These are phyloP conservation scores for Boloria euphrosyne DNA, from an alignment of 2,888 invertebrate species.

Conservation along the genomic window DNA sequence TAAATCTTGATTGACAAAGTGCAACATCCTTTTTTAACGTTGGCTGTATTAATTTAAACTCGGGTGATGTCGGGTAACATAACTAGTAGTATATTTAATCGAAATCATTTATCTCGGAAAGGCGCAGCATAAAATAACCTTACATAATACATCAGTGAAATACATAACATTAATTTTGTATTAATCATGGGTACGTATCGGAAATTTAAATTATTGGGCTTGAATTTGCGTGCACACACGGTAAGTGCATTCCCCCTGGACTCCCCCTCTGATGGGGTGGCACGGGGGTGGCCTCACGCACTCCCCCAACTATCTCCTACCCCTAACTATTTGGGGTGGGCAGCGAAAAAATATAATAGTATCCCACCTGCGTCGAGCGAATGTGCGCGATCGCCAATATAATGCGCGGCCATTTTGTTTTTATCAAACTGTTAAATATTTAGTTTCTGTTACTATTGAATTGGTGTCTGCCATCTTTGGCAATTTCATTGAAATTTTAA, in stretches of 20 bases:
- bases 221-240: constrained; percentile 79
- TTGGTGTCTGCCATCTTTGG: neutral
- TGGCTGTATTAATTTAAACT: constrained; percentile 12
- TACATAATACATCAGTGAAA: constrained; percentile 40
- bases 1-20: neutral
- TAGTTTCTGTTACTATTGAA: neutral
- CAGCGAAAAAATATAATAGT: constrained; percentile 76
- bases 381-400: constrained; percentile 68
- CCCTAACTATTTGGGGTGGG: constrained; percentile 77
- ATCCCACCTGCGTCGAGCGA: constrained; percentile 76
- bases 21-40: neutral
- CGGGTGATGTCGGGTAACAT: constrained; percentile 2
- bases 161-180: constrained; percentile 67
- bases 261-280: constrained; percentile 37
- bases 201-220: constrained; percentile 80
- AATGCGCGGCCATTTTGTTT: constrained; percentile 74
- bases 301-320: constrained; percentile 63
- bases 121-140: constrained; percentile 8
- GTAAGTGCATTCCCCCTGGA: constrained; percentile 58
- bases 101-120: constrained; percentile 1
- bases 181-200: constrained; percentile 70
- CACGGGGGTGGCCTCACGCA: constrained; percentile 63
- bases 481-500: neutral
- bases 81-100: neutral
- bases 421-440: constrained; percentile 40